A percentile compares a stretch with the other conserved stretches of the same genome.
phyloP scores from a whole-genome alignment of 1,140 invertebrate genomes.

The Homarus americanus region DNA sequence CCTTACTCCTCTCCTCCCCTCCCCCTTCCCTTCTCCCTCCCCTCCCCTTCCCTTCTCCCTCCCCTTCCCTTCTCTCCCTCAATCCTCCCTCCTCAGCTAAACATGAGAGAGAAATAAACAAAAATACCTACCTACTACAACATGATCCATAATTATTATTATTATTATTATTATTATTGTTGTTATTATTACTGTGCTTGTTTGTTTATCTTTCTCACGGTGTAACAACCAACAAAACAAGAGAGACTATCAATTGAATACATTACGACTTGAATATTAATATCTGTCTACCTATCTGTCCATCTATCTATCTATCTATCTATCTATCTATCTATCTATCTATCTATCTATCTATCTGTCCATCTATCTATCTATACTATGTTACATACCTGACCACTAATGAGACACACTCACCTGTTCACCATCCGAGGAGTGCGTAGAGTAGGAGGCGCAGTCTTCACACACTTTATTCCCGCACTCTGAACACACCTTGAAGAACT shows the following conservation, averaged over 20 bases:
- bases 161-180: no score
- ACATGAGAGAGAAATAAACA: no score
- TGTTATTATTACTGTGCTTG: no score
- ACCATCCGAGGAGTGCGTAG: slow-evolving; percentile 45
- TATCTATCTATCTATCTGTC: background rate
- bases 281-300: background rate
- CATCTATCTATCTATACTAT: background rate
- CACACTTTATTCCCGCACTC: slow-evolving; percentile 66
- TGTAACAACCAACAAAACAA: no score
- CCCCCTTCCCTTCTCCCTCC: background rate
- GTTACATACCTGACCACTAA: background rate
- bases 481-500: slow-evolving; percentile 62
- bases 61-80: background rate
- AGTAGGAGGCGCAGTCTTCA: slow-evolving; percentile 66
- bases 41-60: background rate
- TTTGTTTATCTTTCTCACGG: no score
- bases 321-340: background rate
- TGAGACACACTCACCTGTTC: slow-evolving; percentile 41
- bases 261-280: background rate
- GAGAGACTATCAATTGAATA: no score
- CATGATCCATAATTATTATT: no score
- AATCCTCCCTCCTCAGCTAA: background rate
- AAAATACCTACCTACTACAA: no score
- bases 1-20: background rate
- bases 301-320: background rate